Base-by-base conservation (phyloP, 37 sponge, comb jelly and placozoan genomes). In the Cliona cf. orientalis region DNA sequence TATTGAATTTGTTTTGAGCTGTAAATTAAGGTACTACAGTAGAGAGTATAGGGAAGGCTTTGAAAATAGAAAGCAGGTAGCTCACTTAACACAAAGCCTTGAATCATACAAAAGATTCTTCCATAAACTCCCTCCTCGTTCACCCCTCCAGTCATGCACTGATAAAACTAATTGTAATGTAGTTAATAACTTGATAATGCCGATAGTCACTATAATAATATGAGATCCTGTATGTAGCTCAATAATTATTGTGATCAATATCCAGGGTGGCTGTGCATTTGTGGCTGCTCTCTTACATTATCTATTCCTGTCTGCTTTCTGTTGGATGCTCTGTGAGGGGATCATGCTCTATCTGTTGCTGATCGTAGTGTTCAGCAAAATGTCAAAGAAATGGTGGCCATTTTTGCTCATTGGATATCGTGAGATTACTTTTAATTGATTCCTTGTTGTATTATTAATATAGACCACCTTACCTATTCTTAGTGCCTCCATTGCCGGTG, bases 241-340 rank as follows among this genome's bases (percentile, higher is more conserved):
- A 19, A 49, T 49, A 49, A 49, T 31, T 26, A 17, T 46, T n/a
- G n/a, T n/a, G 55, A 11, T 49, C 55, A 17, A 49, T 49, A 11
- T 33, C 17, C 22, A 86, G 86, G 77, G 67, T 36, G 74, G 66
- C 14, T 87, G 88, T 75, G 68, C 81, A 2, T 55, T 81, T 34
- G 69, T 87, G 44, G 81, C 88, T 74, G 81, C 66, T 33, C n/a
- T 87, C 5, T 62, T 87, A 23, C 88, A 87, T 32, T 87, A 87
- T 45, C 31, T 87, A 2, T 87, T 87, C 59, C 59, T 87, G 60
- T 7, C 88, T 58, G 76, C 80, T 14, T 87, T 87, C 67, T 65
- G 66, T 22, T 87, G 88, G 88, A 87, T 87, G 88, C 59, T 87
- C 38, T 87, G 88, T 75, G 88, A 87, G 45, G 88, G 88, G 36